Evolutionary conservation across 92 coral and sea anemone species (phyloP).

Genomic region (Isaurus tuberculatus): DNA sequence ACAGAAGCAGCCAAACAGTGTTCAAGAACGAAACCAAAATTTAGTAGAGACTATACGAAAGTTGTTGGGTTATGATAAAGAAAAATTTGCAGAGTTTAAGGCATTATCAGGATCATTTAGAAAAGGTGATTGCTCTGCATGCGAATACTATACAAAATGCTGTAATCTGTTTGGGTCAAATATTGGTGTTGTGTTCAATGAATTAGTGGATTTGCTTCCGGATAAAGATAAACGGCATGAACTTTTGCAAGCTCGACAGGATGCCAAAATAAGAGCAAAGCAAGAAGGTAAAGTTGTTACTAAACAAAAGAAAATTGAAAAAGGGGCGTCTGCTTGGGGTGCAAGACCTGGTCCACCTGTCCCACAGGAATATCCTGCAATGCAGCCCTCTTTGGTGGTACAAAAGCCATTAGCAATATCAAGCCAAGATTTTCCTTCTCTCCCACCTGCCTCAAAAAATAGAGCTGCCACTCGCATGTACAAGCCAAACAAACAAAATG

Average conservation of each 20-base stretch:
- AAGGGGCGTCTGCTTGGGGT: constrained; percentile 3
- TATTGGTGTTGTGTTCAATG: constrained; percentile 71
- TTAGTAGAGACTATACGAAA: constrained; percentile 75
- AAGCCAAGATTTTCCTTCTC: constrained; percentile 76
- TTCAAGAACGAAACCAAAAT: constrained; percentile 74
- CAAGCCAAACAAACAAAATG: constrained; percentile 47
- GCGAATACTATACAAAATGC: constrained; percentile 79
- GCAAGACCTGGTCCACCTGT: not conserved
- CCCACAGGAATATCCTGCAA: not conserved
- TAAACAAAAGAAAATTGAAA: not conserved
- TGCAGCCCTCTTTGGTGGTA: not conserved
- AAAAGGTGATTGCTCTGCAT: constrained; percentile 76
- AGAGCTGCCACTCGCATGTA: constrained; percentile 49
- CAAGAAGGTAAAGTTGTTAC: constrained; percentile 34
- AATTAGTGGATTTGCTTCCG: constrained; percentile 88
- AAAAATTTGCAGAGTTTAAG: constrained; percentile 81
- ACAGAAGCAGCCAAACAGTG: constrained; percentile 29
- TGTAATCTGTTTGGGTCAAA: constrained; percentile 73
- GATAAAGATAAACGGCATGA: constrained; percentile 76
- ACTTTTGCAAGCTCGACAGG: constrained; percentile 77
- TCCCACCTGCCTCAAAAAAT: constrained; percentile 66
- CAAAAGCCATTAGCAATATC: constrained; percentile 35
- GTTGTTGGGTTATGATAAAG: constrained; percentile 64
- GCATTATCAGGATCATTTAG: constrained; percentile 88
- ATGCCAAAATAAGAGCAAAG: constrained; percentile 77